Percentiles rank a stretch among this genome's conserved stretches.
Evolutionary conservation across 1,140 invertebrate genomes (phyloP).

Genomic region (Drosophila biarmipes): DNA sequence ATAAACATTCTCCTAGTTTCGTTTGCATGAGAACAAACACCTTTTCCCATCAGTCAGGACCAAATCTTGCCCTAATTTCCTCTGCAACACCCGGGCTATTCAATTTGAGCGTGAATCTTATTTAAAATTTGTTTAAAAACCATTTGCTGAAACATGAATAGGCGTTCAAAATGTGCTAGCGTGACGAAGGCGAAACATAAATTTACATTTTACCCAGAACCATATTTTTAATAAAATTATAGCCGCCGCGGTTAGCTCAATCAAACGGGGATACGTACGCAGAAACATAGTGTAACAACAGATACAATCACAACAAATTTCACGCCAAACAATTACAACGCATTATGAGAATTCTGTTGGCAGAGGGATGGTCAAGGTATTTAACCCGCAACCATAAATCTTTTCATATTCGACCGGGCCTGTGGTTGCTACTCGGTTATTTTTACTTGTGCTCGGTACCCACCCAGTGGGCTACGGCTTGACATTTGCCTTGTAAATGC

Average conservation of each 20-base stretch:
- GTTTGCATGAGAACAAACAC: slow-evolving; percentile 22
- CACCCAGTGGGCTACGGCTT: slow-evolving; percentile 60
- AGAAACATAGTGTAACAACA: slow-evolving; percentile 62
- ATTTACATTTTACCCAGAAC: slow-evolving; percentile 61
- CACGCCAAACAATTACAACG: slow-evolving; percentile 73
- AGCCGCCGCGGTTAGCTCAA: slow-evolving; percentile 63
- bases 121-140: slow-evolving; percentile 54
- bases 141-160: slow-evolving; percentile 47
- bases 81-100: slow-evolving; percentile 4
- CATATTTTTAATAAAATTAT: slow-evolving; percentile 67
- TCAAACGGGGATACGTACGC: slow-evolving; percentile 51
- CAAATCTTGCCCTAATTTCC: background rate
- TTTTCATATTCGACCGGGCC: slow-evolving; percentile 66
- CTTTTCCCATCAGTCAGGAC: background rate
- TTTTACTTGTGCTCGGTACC: slow-evolving; percentile 24
- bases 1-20: background rate
- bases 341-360: slow-evolving; percentile 59
- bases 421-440: slow-evolving; percentile 35
- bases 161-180: slow-evolving; percentile 48
- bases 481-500: slow-evolving; percentile 75
- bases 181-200: slow-evolving; percentile 56
- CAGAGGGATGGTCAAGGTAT: slow-evolving; percentile 56
- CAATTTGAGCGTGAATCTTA: slow-evolving; percentile 47
- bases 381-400: slow-evolving; percentile 67
- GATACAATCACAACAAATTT: slow-evolving; percentile 79